phyloP scores from a whole-genome alignment of 2,888 invertebrate genomes.

The Branchipolynoe longqiensis region DNA sequence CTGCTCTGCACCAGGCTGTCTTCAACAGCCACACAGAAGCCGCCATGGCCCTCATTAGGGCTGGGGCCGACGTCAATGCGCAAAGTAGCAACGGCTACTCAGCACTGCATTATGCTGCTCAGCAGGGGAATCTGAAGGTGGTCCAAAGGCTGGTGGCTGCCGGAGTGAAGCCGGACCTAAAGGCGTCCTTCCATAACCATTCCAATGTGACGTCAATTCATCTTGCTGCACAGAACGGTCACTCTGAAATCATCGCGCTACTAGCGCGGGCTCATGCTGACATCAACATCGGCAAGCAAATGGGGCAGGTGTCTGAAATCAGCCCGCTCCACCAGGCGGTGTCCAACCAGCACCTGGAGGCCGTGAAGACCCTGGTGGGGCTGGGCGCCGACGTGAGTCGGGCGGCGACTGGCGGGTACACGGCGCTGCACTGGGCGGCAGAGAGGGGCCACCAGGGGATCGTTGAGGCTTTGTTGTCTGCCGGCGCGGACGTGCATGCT shows the following conservation, averaged over 20 bases:
- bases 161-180: slow-evolving; percentile 62
- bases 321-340: slow-evolving; percentile 69
- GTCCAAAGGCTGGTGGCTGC: slow-evolving; percentile 52
- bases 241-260: slow-evolving; percentile 60
- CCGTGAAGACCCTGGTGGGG: slow-evolving; percentile 65
- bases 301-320: slow-evolving; percentile 60
- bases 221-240: slow-evolving; percentile 69
- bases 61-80: slow-evolving; percentile 63
- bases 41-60: slow-evolving; percentile 52
- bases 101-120: slow-evolving; percentile 68
- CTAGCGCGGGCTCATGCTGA: slow-evolving; percentile 62
- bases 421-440: slow-evolving; percentile 66
- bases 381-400: slow-evolving; percentile 56
- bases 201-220: slow-evolving; percentile 65
- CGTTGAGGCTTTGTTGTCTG: slow-evolving; percentile 56
- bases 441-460: slow-evolving; percentile 63
- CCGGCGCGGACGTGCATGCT: slow-evolving; percentile 61
- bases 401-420: slow-evolving; percentile 58
- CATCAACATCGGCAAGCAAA: slow-evolving; percentile 66
- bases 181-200: slow-evolving; percentile 64
- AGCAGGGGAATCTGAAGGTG: slow-evolving; percentile 64
- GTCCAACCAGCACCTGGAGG: slow-evolving; percentile 63
- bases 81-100: slow-evolving; percentile 67
- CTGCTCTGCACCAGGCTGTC: slow-evolving; percentile 58
- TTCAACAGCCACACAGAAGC: slow-evolving; percentile 54